phyloP scores from a whole-genome alignment of 2,113 vertebrate genomes.

The Tetrao urogallus region DNA sequence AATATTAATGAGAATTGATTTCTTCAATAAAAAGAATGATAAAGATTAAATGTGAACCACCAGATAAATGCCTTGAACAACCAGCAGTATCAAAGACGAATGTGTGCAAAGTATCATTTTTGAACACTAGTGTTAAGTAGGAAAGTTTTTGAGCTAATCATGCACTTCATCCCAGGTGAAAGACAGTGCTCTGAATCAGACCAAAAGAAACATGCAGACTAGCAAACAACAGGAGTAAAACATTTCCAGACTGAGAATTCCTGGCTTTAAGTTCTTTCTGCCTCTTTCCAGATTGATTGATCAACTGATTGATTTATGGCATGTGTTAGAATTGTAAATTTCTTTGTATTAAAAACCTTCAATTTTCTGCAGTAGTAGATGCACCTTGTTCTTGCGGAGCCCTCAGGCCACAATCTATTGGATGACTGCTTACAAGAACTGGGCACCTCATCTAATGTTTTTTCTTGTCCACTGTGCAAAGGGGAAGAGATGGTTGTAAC shows the following conservation, averaged over 20 bases:
- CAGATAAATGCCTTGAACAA: conserved; percentile 1
- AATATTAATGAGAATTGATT: conserved; percentile 17
- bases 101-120: background rate
- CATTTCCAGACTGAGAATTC: background rate
- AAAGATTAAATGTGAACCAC: background rate
- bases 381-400: background rate
- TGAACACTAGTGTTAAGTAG: background rate
- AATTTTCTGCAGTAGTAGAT: background rate
- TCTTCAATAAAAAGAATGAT: conserved; percentile 13
- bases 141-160: background rate
- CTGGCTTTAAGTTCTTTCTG: background rate
- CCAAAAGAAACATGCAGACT: background rate
- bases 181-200: background rate
- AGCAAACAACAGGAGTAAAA: background rate
- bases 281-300: background rate
- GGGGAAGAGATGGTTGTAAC: background rate
- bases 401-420: background rate
- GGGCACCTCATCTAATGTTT: background rate
- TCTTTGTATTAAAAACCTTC: background rate
- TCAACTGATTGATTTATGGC: background rate
- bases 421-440: background rate
- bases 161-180: background rate
- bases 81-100: background rate
- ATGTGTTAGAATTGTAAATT: background rate
- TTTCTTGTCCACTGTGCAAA: background rate